Base-by-base conservation (phyloP, 2,888 invertebrate species). In the Platycnemis pennipes region DNA sequence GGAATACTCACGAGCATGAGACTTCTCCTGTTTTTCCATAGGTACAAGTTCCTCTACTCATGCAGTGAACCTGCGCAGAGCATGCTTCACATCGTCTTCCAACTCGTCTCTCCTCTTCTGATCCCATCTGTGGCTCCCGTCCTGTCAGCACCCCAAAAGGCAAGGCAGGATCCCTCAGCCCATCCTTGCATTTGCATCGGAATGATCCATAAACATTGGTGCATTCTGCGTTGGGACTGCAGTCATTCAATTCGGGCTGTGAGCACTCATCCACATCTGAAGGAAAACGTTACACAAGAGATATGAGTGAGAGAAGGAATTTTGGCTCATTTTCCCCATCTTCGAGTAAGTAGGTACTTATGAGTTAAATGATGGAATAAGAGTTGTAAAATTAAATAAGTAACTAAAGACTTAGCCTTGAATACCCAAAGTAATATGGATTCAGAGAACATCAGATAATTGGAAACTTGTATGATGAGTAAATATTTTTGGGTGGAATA, bases 251-350 rank as follows among this genome's bases (percentile, higher is more conserved):
- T 26, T 99, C 98, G 0, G 97, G 96, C 0, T 98, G 98, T 0
- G 98, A 97, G 95, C 99, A 99, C 96, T 99, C 99, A 96, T 99
- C 98, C 95, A 99, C 96, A 96, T 99, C 99, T 98, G 96, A 37
- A 95, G 95, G 95, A 94, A 94, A 95, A 94, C n/a, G n/a, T n/a
- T n/a, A n/a, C n/a, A n/a, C n/a, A n/a, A n/a, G n/a, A n/a, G n/a
- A n/a, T n/a, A n/a, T n/a, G n/a, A n/a, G n/a, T n/a, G n/a, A n/a
- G n/a, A n/a, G n/a, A n/a, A n/a, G n/a, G n/a, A n/a, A n/a, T n/a
- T n/a, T 45, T 37, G 45, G 5, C 37, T 87, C 26, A 1, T 95
- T 94, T 91, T 1, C 42, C 44, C 31, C 44, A 87, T 87, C 63
- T 26, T 26, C n/a, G n/a, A 45, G 37, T 7, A 13, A 42, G 44